Base-by-base conservation (phyloP, 2,888 invertebrate species). In the Nycteola revayana region DNA sequence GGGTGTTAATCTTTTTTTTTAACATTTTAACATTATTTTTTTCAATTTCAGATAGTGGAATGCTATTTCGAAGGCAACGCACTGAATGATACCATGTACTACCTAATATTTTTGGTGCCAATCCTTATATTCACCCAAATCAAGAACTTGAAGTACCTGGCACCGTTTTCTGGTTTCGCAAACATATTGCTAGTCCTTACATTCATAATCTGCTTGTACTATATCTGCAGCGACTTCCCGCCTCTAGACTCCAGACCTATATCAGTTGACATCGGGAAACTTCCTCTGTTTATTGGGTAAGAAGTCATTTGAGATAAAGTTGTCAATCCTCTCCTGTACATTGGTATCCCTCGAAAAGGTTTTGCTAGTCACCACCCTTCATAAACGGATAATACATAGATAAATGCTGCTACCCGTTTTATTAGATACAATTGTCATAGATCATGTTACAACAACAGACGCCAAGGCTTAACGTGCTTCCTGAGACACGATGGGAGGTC, bases 111-210 rank as follows among this genome's bases (percentile, higher is more conserved):
- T 43, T 44, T 85, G 20, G 60, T 79, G 0, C 89, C 88, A 0
- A 69, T 89, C 5, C 57, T 89, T 0, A 14, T 76, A 24, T 82
- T 89, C 45, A 87, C 87, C 1, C 89, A 89, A 55, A 92, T 96
- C 46, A 90, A 95, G 50, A 92, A 94, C 58, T 89, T 98, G 0
- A 95, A 94, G 66, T 93, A 92, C 62, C 81, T 98, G 40, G 96
- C 98, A 1, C 96, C 97, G 0, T 95, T 97, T 71, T 98, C 98
- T 0, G 91, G 94, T 37, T 81, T 96, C 26, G 98, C 98, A 23
- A 98, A 98, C 67, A 42, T 94, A 7, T 91, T 95, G 14, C 93
- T 97, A 70, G 87, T 95, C 1, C 70, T 92, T 3, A 95, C 96
- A 1, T 93, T 98, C 60, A 87, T 90, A 9, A 94, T 98, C 48